Percentiles rank a stretch among this genome's conserved stretches.
Evolutionary conservation across 1,140 invertebrate species (phyloP).

Genomic region (Lerema accius): DNA sequence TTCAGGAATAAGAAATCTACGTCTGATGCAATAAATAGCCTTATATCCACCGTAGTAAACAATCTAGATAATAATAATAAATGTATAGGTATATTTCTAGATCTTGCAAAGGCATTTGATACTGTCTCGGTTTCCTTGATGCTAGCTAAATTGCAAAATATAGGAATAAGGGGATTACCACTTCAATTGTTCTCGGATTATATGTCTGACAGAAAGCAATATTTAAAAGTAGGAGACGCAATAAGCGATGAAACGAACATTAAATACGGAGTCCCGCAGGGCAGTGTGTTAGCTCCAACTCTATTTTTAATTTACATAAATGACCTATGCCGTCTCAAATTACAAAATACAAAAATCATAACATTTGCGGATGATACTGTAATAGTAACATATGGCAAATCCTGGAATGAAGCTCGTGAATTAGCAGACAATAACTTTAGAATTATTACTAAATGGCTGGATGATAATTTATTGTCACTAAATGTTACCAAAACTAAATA

Average conservation of each 20-base stretch:
- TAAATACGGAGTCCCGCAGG: constrained; percentile 14
- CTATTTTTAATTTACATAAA: constrained; percentile 30
- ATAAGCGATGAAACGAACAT: constrained; percentile 1
- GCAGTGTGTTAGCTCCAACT: constrained; percentile 13
- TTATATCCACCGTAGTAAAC: constrained; percentile 1
- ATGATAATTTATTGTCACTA: constrained; percentile 16
- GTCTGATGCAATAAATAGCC: constrained; percentile 2
- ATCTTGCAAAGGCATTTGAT: constrained; percentile 6
- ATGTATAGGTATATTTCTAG: constrained; percentile 11
- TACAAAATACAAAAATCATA: constrained; percentile 4
- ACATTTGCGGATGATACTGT: constrained; percentile 27
- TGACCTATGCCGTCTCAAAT: neutral
- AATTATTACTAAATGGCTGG: neutral
- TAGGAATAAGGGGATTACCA: neutral
- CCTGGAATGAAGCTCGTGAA: constrained; percentile 5
- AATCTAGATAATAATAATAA: constrained; percentile 14
- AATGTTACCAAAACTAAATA: constrained; percentile 24
- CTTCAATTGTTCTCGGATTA: neutral
- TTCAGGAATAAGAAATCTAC: constrained; percentile 19
- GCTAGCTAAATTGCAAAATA: neutral
- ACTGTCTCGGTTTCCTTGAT: constrained; percentile 5
- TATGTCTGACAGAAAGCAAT: constrained; percentile 12
- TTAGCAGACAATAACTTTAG: constrained; percentile 9
- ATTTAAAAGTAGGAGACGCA: neutral
- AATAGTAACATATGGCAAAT: constrained; percentile 3